Evolutionary conservation across 2,797 vertebrate genomes (phyloP).

Genomic region (Zenarchopterus dispar): DNA sequence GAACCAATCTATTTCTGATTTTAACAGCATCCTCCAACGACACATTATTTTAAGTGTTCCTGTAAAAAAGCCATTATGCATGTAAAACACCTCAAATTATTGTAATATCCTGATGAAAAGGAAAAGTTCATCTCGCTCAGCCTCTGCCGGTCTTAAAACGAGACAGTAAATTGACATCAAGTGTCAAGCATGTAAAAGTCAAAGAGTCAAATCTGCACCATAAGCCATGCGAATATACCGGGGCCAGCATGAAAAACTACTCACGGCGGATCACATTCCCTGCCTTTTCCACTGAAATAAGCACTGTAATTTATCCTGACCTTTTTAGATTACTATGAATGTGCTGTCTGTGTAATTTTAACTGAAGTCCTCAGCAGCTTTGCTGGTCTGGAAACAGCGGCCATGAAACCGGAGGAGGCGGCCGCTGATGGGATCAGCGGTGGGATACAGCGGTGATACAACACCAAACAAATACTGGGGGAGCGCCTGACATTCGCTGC

Average conservation of each 20-base stretch:
- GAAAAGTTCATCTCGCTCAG: slow-evolving; percentile 61
- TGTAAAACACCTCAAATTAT: slow-evolving; percentile 69
- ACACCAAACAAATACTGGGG: slow-evolving; percentile 63
- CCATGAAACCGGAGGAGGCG: slow-evolving; percentile 65
- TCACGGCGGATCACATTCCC: slow-evolving; percentile 64
- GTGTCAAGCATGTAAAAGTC: slow-evolving; percentile 71
- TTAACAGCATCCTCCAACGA: slow-evolving; percentile 70
- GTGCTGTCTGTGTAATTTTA: slow-evolving; percentile 76
- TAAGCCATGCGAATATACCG: slow-evolving; percentile 40
- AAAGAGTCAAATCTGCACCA: slow-evolving; percentile 70
- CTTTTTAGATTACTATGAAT: slow-evolving; percentile 77
- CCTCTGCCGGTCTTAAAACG: slow-evolving; percentile 49
- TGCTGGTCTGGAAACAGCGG: slow-evolving; percentile 56
- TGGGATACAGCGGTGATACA: slow-evolving; percentile 44
- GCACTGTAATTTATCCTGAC: slow-evolving; percentile 78
- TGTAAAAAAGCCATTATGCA: slow-evolving; percentile 67
- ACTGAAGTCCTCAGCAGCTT: slow-evolving; percentile 78
- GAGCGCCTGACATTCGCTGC: slow-evolving; percentile 47
- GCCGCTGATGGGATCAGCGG: slow-evolving; percentile 49
- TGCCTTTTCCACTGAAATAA: slow-evolving; percentile 76
- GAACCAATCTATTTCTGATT: slow-evolving; percentile 69
- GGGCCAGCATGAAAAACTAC: slow-evolving; percentile 60
- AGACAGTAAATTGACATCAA: slow-evolving; percentile 66
- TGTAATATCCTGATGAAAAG: slow-evolving; percentile 65
- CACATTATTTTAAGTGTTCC: slow-evolving; percentile 71